These are phyloP conservation scores for Zootermopsis nevadensis DNA, from an alignment of 2,888 invertebrate species.

Conservation along the genomic window DNA sequence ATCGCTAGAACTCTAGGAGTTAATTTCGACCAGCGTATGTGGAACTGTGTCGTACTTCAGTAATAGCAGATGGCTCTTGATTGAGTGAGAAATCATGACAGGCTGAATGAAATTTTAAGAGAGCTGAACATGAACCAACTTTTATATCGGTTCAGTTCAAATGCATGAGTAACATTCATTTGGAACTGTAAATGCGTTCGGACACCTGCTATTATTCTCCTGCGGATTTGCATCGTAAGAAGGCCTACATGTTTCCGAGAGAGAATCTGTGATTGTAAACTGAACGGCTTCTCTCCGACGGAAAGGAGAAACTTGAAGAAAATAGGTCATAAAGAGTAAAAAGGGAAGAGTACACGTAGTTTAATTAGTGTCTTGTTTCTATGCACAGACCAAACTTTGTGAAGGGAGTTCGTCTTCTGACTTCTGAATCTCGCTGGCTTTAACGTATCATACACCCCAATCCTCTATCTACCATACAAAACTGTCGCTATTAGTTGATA, in stretches of 20 bases:
- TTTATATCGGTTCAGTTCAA: conserved; percentile 23
- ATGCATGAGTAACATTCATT: conserved; percentile 1
- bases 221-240: background rate
- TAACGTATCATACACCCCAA: background rate
- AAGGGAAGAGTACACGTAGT: background rate
- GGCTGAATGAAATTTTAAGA: background rate
- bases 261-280: conserved; percentile 6
- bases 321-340: background rate
- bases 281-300: conserved; percentile 19
- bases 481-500: conserved; percentile 6
- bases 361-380: conserved; percentile 41
- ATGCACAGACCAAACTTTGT: background rate
- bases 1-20: too few species aligned
- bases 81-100: background rate
- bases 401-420: conserved; percentile 15
- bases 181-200: background rate
- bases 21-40: too few species aligned
- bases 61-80: too few species aligned
- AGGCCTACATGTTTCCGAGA: conserved; percentile 29
- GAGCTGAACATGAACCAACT: background rate
- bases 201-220: background rate
- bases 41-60: too few species aligned
- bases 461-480: background rate
- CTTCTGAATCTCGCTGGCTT: background rate
- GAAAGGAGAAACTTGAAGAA: background rate